These are phyloP conservation scores for Callosobruchus maculatus DNA, from an alignment of 2,888 invertebrate genomes.

Conservation along the genomic window DNA sequence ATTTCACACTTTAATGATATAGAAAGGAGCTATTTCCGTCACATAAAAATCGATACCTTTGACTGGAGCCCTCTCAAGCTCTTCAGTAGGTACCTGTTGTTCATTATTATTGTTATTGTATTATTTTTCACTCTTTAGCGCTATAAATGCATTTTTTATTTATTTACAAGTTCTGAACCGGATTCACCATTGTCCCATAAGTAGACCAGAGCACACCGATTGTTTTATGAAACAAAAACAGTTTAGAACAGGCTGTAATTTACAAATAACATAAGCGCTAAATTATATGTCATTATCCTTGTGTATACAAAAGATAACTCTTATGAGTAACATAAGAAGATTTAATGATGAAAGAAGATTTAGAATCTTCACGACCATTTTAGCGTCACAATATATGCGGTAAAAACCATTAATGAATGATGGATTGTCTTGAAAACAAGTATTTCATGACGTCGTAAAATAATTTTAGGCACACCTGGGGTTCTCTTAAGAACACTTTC, in stretches of 20 bases:
- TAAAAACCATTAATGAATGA: background rate
- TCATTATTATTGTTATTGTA: too few relatives aligned
- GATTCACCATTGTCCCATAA: too few relatives aligned
- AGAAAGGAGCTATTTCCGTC: too few relatives aligned
- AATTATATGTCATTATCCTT: background rate
- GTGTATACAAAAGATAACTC: background rate
- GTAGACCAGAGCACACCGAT: too few relatives aligned
- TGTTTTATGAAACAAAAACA: too few relatives aligned
- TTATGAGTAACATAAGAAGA: background rate
- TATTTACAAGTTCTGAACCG: too few relatives aligned
- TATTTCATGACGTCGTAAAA: background rate
- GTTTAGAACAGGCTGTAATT: background rate
- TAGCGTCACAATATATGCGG: background rate
- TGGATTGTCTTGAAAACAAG: background rate
- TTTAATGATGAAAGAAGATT: background rate
- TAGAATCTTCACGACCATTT: background rate
- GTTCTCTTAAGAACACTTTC: background rate
- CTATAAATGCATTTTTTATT: too few relatives aligned
- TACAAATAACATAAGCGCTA: background rate
- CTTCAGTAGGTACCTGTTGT: too few relatives aligned
- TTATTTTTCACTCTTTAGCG: too few relatives aligned
- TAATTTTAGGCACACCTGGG: background rate
- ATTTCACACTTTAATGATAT: too few relatives aligned
- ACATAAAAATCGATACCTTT: too few relatives aligned
- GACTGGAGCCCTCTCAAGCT: too few relatives aligned